Percentiles rank a stretch among this genome's conserved stretches.
Evolutionary conservation across 2,113 vertebrate species (phyloP).

Genomic region (Ahaetulla prasina): DNA sequence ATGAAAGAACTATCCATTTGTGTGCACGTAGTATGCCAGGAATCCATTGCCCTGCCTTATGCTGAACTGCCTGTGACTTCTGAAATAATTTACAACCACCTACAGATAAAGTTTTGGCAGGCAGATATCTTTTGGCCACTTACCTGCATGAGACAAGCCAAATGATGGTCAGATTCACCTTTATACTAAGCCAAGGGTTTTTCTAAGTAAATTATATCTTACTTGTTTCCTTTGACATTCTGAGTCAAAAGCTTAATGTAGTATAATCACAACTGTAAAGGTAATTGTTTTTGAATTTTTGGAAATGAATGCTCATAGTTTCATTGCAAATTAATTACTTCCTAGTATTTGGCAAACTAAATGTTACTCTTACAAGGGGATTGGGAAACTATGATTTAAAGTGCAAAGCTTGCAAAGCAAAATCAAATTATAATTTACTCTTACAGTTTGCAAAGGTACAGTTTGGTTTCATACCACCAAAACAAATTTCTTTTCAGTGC

Average conservation of each 20-base stretch:
- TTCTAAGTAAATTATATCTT: not conserved
- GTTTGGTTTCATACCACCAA: not conserved
- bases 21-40: not conserved
- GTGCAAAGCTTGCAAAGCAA: not conserved
- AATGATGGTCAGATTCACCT: not conserved
- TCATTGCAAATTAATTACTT: not conserved
- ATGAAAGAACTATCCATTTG: not conserved
- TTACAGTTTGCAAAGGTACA: not conserved
- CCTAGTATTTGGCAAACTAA: not conserved
- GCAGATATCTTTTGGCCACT: not conserved
- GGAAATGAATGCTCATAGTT: not conserved
- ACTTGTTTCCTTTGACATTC: not conserved
- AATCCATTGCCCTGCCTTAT: not conserved
- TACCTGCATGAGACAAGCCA: not conserved
- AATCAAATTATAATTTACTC: not conserved
- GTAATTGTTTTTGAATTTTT: not conserved
- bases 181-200: not conserved
- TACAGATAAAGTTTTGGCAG: not conserved
- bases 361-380: not conserved
- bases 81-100: not conserved
- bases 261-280: not conserved
- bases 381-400: not conserved
- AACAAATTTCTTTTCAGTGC: not conserved
- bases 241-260: not conserved
- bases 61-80: not conserved